Evolutionary conservation across 2,797 vertebrate genomes (phyloP), one percentile per base, ranked within the genome.

Genomic region (Clarias fuscus): DNA sequence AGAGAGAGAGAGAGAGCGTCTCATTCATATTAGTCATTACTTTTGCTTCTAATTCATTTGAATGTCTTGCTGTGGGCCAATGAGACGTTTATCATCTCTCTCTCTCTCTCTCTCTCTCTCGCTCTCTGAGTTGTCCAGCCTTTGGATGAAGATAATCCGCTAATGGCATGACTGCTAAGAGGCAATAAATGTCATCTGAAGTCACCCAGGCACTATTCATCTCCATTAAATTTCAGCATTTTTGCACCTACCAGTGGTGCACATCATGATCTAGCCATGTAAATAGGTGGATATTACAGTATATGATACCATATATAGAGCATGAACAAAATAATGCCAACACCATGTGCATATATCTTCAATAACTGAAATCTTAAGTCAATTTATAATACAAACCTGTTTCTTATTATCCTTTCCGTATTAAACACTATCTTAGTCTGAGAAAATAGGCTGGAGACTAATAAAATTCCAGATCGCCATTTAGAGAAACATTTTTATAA

Each of bases 111-210:
- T 53, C 72, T 76, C 48, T 77, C 75, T 56, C 68, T 61, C 48
- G 10, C 72, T 64, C 58, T 73, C 80, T 22, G 86, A 91, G 92
- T 93, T 89, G 89, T 92, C 91, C 89, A 89, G 90, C 87, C 87
- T 87, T 83, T 48, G 83, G 80, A 86, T 92, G 90, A 93, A 92
- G 91, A 93, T 94, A 93, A 96, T 95, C 94, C 94, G 91, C 94
- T 94, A 94, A 95, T 94, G 94, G 94, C 92, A 90, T 85, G 86
- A 92, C 91, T 91, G 91, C 91, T 84, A 92, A 93, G 92, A 91
- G 91, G 93, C 93, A 93, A 93, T 94, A 93, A 95, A 94, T 94
- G 93, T 93, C 94, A 94, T 88, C 83, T 87, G 87, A 90, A 90
- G 85, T 89, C 80, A 83, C 90, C 89, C 88, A 84, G 80, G 89